Evolutionary conservation across 2,113 vertebrate species (phyloP).

Genomic region (Athene cunicularia): DNA sequence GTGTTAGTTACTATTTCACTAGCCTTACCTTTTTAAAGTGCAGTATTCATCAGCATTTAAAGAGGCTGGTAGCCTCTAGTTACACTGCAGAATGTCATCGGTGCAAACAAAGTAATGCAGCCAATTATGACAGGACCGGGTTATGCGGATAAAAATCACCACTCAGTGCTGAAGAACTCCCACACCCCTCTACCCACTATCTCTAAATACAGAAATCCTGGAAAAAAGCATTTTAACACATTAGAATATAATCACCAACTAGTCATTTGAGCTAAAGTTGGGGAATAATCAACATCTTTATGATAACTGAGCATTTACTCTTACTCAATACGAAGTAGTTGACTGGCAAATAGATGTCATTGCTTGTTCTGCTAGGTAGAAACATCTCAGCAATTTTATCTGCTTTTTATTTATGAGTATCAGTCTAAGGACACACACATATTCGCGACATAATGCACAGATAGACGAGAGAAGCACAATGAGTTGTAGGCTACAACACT

Average conservation of each 20-base stretch:
- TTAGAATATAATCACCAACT: background rate
- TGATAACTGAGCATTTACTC: background rate
- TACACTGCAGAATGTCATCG: background rate
- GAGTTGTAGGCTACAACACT: background rate
- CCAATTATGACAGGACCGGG: background rate
- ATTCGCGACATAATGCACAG: background rate
- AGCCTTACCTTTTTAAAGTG: background rate
- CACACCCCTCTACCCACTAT: background rate
- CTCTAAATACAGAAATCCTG: background rate
- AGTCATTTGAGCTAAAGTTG: background rate
- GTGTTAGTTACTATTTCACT: background rate
- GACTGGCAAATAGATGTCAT: background rate
- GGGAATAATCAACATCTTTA: background rate
- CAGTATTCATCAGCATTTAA: background rate
- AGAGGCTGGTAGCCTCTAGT: background rate
- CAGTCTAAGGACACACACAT: background rate
- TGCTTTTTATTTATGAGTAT: background rate
- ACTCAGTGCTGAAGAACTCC: background rate
- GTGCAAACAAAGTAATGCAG: background rate
- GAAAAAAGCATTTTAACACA: background rate
- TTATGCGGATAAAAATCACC: background rate
- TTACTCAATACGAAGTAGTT: background rate
- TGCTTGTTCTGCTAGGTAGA: background rate
- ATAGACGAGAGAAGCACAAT: background rate
- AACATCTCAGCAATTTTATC: background rate